Evolutionary conservation across 2,797 vertebrate species (phyloP).

Genomic region (Xyrichtys novacula): DNA sequence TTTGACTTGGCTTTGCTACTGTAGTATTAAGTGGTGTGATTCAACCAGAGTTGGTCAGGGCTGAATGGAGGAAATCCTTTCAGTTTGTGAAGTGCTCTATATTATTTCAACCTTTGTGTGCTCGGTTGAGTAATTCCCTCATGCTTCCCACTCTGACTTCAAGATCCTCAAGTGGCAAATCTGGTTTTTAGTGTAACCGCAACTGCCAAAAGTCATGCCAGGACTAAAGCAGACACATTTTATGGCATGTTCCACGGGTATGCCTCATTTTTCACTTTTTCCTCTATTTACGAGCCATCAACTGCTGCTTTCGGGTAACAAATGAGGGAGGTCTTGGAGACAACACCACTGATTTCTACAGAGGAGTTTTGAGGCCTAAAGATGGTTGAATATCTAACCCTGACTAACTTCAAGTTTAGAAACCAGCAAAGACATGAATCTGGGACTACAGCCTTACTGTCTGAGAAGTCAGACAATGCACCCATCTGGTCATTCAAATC

Average conservation of each 20-base stretch:
- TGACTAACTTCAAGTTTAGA: too few relatives aligned
- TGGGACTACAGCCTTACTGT: too few relatives aligned
- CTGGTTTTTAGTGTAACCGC: constrained; percentile 65
- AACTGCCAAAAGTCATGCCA: constrained; percentile 50
- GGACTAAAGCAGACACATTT: constrained; percentile 55
- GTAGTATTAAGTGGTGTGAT: constrained; percentile 38
- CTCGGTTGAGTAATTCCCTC: constrained; percentile 42
- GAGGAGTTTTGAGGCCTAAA: neutral
- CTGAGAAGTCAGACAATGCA: too few relatives aligned
- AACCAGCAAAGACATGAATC: too few relatives aligned
- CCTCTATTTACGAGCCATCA: constrained; percentile 33
- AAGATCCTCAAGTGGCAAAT: constrained; percentile 51
- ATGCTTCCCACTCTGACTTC: constrained; percentile 36
- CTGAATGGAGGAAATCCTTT: constrained; percentile 40
- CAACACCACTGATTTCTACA: too few relatives aligned
- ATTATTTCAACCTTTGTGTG: constrained; percentile 34
- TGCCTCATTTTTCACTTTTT: constrained; percentile 55
- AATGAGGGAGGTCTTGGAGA: too few relatives aligned
- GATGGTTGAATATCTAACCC: too few relatives aligned
- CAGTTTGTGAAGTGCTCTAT: constrained; percentile 36
- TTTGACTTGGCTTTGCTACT: constrained; percentile 49
- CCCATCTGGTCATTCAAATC: too few relatives aligned
- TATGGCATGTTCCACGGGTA: constrained; percentile 43
- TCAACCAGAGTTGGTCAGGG: constrained; percentile 26
- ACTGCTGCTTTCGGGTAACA: constrained; percentile 22